Percentiles rank a stretch among this genome's conserved stretches.
Evolutionary conservation across 2,888 invertebrate genomes (phyloP).

Genomic region (Thecocarcelia acutangulata): DNA sequence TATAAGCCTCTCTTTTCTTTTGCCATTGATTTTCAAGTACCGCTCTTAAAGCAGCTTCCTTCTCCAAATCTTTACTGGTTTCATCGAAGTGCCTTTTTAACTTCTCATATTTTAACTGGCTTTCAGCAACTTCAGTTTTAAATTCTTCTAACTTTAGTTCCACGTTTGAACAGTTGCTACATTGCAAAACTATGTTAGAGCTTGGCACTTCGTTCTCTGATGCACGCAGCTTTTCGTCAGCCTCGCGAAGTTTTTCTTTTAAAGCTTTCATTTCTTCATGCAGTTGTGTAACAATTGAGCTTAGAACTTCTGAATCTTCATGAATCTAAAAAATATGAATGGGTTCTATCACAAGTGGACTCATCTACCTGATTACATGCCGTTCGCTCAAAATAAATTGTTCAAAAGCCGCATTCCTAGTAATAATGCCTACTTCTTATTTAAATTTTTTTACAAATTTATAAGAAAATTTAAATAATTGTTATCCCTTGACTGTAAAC

Average conservation of each 20-base stretch:
- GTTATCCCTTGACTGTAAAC: no score
- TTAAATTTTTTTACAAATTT: no score
- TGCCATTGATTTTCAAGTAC: constrained; percentile 91
- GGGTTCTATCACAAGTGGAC: no score
- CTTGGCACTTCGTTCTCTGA: constrained; percentile 53
- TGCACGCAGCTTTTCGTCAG: constrained; percentile 86
- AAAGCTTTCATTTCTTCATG: constrained; percentile 94
- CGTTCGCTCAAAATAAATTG: no score
- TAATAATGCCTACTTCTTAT: no score
- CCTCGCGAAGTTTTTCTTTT: constrained; percentile 91
- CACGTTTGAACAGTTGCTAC: constrained; percentile 95
- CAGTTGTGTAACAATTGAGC: constrained; percentile 92
- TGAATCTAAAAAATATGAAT: constrained; percentile 85
- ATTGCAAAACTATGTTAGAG: constrained; percentile 80
- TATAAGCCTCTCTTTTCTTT: constrained; percentile 88
- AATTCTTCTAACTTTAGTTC: constrained; percentile 88
- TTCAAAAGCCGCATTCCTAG: no score
- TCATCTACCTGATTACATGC: no score
- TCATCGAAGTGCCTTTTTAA: constrained; percentile 83
- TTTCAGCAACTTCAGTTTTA: constrained; percentile 73
- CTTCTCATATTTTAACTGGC: constrained; percentile 73
- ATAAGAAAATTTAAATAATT: no score
- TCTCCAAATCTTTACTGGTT: constrained; percentile 86
- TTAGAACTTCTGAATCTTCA: constrained; percentile 91
- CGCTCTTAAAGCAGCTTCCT: constrained; percentile 88